Conservation (phyloP, 2,888 invertebrate genomes). For the Stenoptilia bipunctidactyla region DNA sequence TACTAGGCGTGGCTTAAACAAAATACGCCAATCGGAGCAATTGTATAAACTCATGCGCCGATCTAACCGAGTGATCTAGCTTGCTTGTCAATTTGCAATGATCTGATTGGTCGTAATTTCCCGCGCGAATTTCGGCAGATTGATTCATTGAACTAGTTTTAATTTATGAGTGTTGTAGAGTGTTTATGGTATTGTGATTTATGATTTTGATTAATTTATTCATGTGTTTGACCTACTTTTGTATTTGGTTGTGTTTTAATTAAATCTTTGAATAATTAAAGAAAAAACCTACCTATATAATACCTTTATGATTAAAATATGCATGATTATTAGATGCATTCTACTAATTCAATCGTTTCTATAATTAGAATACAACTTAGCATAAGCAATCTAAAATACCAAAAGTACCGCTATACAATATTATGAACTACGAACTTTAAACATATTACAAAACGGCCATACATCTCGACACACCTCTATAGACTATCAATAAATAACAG, state of each 20-base stretch:
- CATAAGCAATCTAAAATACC: conserved; percentile 19
- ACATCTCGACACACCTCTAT: conserved; percentile 17
- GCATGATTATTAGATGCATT: no score
- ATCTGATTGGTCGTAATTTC: conserved; percentile 54
- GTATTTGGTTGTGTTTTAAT: conserved; percentile 11
- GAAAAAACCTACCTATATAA: no score
- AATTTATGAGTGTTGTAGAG: conserved; percentile 17
- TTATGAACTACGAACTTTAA: not conserved
- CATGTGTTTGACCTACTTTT: conserved; percentile 3
- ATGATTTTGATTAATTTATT: conserved; percentile 7
- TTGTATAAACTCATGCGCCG: conserved; percentile 20
- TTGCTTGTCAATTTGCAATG: conserved; percentile 61
- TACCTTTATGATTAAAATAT: no score
- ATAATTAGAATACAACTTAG: not conserved
- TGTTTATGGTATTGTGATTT: conserved; percentile 9
- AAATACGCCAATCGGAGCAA: conserved; percentile 59
- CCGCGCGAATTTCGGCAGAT: conserved; percentile 30
- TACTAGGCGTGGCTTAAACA: conserved; percentile 54
- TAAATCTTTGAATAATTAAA: no score
- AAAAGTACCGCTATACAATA: not conserved
- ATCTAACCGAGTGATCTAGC: conserved; percentile 69
- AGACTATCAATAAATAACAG: conserved; percentile 24
- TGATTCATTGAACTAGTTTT: conserved; percentile 12
- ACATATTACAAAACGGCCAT: conserved; percentile 21
- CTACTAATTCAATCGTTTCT: not conserved